Percentiles rank a stretch among this genome's conserved stretches.
phyloP scores from a whole-genome alignment of 2,888 invertebrate genomes.

The Mimumesa dahlbomi region DNA sequence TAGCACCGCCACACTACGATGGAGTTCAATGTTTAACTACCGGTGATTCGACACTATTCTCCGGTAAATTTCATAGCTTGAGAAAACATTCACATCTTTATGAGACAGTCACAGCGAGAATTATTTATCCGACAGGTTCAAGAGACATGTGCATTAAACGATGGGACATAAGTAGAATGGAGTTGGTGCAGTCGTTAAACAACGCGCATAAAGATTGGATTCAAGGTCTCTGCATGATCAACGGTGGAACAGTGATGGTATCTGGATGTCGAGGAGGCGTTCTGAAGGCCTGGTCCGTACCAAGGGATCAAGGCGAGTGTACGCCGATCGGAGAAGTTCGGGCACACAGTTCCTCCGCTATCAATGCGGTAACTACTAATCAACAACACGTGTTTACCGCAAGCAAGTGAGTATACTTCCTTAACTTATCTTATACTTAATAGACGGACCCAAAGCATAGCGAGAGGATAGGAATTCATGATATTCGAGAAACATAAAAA shows the following conservation, averaged over 20 bases:
- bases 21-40: conserved; percentile 91
- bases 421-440: background rate
- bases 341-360: conserved; percentile 85
- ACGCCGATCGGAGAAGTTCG: conserved; percentile 85
- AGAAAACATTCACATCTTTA: too few relatives aligned
- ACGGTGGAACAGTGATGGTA: conserved; percentile 83
- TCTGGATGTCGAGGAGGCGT: conserved; percentile 90
- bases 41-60: conserved; percentile 86
- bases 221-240: conserved; percentile 85
- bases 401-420: conserved; percentile 86
- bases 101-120: background rate
- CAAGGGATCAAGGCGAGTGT: conserved; percentile 84
- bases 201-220: conserved; percentile 95
- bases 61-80: conserved; percentile 79
- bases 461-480: background rate
- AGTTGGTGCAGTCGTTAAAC: conserved; percentile 86
- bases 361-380: conserved; percentile 86
- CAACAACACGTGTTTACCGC: conserved; percentile 88
- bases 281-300: conserved; percentile 86
- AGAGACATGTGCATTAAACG: conserved; percentile 93
- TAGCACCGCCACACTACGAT: conserved; percentile 93
- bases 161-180: conserved; percentile 86
- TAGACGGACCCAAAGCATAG: conserved; percentile 47
- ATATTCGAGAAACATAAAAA: conserved; percentile 1
- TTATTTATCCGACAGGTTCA: conserved; percentile 81